Percentiles rank a stretch among this genome's conserved stretches.
phyloP scores from a whole-genome alignment of 2,113 vertebrate genomes.

The Herpetotheres cachinnans region DNA sequence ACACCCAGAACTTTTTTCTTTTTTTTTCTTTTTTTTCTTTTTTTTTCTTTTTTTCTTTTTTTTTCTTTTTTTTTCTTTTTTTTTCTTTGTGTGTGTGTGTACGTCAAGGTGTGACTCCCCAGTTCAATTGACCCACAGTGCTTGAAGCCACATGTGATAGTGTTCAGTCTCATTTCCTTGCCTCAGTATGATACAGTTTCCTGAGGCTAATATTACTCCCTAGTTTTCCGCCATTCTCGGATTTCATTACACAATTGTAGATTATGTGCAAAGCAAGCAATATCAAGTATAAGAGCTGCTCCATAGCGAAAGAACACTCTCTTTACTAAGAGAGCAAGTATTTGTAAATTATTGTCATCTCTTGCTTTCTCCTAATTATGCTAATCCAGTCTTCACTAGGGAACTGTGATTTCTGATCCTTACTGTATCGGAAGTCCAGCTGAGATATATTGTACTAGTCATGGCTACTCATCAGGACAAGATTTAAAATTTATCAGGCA shows the following conservation, averaged over 20 bases:
- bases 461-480: not conserved
- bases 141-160: not conserved
- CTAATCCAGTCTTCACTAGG: not conserved
- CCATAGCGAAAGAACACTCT: not conserved
- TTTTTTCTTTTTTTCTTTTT: not conserved
- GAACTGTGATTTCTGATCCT: not conserved
- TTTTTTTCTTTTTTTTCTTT: too few relatives aligned
- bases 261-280: not conserved
- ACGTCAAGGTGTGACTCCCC: not conserved
- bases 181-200: fast-evolving
- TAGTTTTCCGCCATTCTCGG: not conserved
- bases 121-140: not conserved
- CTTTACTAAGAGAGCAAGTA: not conserved
- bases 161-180: not conserved
- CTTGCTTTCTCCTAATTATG: not conserved
- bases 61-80: not conserved
- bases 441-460: not conserved
- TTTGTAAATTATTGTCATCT: not conserved
- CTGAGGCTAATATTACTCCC: not conserved
- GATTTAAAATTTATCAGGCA: not conserved
- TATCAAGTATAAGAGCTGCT: not conserved
- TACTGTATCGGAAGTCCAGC: not conserved
- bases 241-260: not conserved
- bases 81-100: not conserved
- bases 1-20: not conserved